These are phyloP conservation scores for Melikaiella ostensackeni DNA, from an alignment of 2,888 invertebrate genomes.

Conservation along the genomic window DNA sequence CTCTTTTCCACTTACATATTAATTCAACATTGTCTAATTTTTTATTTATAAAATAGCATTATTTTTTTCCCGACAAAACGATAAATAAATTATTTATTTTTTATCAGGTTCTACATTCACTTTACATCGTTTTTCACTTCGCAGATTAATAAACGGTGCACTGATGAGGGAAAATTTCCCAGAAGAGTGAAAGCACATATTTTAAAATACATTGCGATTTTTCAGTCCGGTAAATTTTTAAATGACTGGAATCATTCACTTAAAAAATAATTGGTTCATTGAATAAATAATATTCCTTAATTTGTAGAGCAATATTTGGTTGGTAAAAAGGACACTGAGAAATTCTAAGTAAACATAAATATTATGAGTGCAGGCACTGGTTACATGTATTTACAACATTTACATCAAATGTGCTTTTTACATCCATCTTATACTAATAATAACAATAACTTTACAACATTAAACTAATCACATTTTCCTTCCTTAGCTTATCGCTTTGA, in stretches of 20 bases:
- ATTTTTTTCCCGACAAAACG: background rate
- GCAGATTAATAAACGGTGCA: background rate
- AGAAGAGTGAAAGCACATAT: background rate
- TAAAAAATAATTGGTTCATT: background rate
- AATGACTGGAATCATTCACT: background rate
- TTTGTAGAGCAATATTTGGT: too few species aligned
- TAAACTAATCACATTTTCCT: too few species aligned
- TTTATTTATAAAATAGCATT: background rate
- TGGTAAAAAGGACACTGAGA: too few species aligned
- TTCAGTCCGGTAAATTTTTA: constrained; percentile 1
- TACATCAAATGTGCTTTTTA: too few species aligned
- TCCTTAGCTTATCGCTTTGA: too few species aligned
- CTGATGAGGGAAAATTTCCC: too few species aligned
- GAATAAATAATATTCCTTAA: background rate
- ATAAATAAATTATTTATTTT: background rate
- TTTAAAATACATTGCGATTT: constrained; percentile 9
- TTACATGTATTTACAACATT: too few species aligned
- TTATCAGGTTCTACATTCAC: background rate
- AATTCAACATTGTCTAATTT: background rate
- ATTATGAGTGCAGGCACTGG: too few species aligned
- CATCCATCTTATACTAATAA: too few species aligned
- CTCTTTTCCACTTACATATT: background rate
- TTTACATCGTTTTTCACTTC: background rate
- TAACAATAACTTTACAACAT: too few species aligned
- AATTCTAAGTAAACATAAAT: too few species aligned